A percentile compares a stretch with the other conserved stretches of the same genome.
Conservation (phyloP, 2,888 invertebrate species). For the Limnephilus auricula region DNA sequence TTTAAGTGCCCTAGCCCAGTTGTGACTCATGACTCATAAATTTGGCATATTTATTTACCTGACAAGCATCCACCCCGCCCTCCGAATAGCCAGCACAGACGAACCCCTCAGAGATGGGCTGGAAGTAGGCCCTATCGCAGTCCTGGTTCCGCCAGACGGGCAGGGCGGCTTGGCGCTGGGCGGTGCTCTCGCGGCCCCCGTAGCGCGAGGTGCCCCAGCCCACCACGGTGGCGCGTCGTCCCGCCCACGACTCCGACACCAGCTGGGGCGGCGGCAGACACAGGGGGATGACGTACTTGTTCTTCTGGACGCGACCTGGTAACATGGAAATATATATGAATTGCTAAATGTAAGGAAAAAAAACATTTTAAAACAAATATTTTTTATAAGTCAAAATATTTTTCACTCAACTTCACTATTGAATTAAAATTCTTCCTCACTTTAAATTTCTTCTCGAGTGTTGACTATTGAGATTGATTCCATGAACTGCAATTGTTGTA, state of each 20-base stretch:
- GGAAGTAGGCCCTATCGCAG: slow-evolving; percentile 93
- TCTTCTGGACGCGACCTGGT: slow-evolving; percentile 85
- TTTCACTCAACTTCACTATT: too few relatives aligned
- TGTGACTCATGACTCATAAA: too few relatives aligned
- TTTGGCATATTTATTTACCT: slow-evolving; percentile 76
- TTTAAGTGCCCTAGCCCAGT: too few relatives aligned
- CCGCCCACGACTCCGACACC: slow-evolving; percentile 81
- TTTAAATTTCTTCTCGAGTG: too few relatives aligned
- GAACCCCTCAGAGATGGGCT: slow-evolving; percentile 93
- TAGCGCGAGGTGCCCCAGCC: slow-evolving; percentile 96
- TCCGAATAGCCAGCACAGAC: slow-evolving; percentile 93
- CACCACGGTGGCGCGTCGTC: slow-evolving; percentile 89
- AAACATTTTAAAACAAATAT: too few relatives aligned
- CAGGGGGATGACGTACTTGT: slow-evolving; percentile 91
- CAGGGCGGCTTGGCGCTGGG: slow-evolving; percentile 89
- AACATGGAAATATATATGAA: not conserved
- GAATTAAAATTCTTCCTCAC: too few relatives aligned
- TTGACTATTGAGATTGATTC: too few relatives aligned
- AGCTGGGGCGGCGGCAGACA: slow-evolving; percentile 86
- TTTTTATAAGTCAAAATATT: too few relatives aligned
- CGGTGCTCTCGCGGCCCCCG: slow-evolving; percentile 92
- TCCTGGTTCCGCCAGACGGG: slow-evolving; percentile 95
- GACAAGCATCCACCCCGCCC: slow-evolving; percentile 96
- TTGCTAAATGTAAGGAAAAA: too few relatives aligned
- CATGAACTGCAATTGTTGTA: not conserved